phyloP scores from a whole-genome alignment of 2,888 invertebrate genomes.

The Ceraclea dissimilis region DNA sequence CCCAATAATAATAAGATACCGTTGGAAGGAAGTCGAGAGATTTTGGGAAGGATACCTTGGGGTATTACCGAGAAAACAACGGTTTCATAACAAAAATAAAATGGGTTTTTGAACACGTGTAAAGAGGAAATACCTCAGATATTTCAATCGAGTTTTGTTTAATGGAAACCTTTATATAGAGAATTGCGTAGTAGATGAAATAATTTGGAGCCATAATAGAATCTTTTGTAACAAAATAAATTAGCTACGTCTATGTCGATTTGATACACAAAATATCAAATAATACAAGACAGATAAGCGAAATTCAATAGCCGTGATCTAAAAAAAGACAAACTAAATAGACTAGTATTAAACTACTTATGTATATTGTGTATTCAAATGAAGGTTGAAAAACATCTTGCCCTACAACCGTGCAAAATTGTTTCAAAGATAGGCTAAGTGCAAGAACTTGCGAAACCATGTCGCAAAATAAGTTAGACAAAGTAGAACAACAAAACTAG shows the following conservation, averaged over 20 bases:
- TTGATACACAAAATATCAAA: no score
- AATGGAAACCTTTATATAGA: no score
- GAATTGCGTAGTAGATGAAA: no score
- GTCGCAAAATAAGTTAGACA: background rate
- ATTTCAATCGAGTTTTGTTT: no score
- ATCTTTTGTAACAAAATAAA: no score
- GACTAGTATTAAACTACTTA: no score
- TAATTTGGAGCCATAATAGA: no score
- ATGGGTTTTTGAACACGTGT: no score
- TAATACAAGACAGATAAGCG: no score
- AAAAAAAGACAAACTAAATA: background rate
- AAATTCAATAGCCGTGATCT: background rate
- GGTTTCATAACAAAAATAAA: background rate
- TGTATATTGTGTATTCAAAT: background rate
- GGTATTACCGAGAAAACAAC: slow-evolving; percentile 10
- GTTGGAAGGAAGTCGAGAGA: background rate
- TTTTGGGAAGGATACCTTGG: slow-evolving; percentile 8
- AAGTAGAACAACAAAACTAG: background rate
- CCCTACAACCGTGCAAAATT: background rate
- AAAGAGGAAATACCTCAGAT: background rate
- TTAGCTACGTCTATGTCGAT: no score
- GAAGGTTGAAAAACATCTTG: background rate
- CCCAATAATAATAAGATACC: no score
- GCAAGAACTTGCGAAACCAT: background rate
- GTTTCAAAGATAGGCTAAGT: background rate